A percentile compares a stretch with the other conserved stretches of the same genome.
phyloP scores from a whole-genome alignment of 35 echinoderm and acorn worm species.

The Lytechinus pictus region DNA sequence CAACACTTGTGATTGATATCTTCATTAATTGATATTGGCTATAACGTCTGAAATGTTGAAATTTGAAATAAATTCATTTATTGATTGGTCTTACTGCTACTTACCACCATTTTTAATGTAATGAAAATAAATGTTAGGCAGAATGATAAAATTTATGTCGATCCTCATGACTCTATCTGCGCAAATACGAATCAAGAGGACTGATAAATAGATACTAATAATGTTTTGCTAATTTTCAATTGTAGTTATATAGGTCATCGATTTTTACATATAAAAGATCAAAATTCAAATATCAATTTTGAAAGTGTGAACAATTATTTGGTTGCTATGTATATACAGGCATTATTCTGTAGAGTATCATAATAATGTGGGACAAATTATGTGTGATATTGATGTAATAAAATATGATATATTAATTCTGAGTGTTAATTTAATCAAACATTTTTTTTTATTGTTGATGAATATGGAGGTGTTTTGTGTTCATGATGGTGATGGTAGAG shows the following conservation, averaged over 20 bases:
- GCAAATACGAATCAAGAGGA: no score
- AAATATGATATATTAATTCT: background rate
- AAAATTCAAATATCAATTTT: background rate
- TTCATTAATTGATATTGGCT: no score
- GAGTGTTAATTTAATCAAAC: background rate
- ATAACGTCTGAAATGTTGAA: no score
- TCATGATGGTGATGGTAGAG: background rate
- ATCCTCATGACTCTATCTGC: no score
- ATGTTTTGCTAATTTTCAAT: no score
- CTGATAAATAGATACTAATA: no score
- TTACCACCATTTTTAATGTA: no score
- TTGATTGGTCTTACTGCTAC: no score
- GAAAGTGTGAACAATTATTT: background rate
- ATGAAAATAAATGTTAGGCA: no score
- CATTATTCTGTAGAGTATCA: background rate
- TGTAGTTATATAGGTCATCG: background rate
- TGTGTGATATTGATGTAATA: constrained; percentile 14
- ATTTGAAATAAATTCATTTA: no score
- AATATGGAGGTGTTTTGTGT: background rate
- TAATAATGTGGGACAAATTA: background rate
- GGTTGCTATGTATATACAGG: background rate
- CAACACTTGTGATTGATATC: no score
- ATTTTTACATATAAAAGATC: background rate
- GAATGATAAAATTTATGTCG: no score
- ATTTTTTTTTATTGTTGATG: background rate